Evolutionary conservation across 1,140 invertebrate species (phyloP).

Genomic region (Cylas formicarius): DNA sequence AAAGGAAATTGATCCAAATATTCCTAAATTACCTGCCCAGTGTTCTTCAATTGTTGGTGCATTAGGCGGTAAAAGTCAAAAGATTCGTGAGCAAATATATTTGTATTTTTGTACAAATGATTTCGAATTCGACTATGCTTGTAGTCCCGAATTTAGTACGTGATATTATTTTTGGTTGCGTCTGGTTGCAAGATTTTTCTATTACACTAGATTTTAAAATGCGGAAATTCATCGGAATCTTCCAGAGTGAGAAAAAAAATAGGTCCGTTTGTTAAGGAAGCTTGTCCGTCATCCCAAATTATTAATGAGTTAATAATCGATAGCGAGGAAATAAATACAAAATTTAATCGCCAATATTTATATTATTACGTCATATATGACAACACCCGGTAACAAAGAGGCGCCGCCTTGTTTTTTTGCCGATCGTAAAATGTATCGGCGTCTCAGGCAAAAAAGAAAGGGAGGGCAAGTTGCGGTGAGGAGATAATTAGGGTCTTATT

Average conservation of each 20-base stretch:
- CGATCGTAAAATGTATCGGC: too few relatives aligned
- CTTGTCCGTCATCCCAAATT: background rate
- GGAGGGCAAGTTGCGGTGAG: too few relatives aligned
- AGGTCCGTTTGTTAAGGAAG: background rate
- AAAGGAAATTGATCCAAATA: background rate
- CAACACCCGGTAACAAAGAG: too few relatives aligned
- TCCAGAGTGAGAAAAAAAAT: background rate
- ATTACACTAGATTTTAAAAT: background rate
- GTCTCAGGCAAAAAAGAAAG: too few relatives aligned
- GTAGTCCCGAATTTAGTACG: slow-evolving; percentile 2
- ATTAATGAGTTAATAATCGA: slow-evolving; percentile 1
- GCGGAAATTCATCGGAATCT: background rate
- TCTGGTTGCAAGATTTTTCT: background rate
- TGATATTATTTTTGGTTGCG: background rate
- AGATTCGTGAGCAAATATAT: background rate
- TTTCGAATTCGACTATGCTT: background rate
- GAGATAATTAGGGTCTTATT: too few relatives aligned
- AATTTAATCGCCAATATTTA: too few relatives aligned
- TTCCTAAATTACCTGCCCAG: background rate
- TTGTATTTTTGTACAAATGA: background rate
- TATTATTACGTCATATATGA: too few relatives aligned
- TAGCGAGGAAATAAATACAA: too few relatives aligned
- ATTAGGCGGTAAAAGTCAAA: background rate
- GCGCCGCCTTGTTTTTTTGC: too few relatives aligned
- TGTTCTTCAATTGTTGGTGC: background rate